Evolutionary conservation across 2,113 vertebrate species (phyloP).

Genomic region (Coptodon rendalli): DNA sequence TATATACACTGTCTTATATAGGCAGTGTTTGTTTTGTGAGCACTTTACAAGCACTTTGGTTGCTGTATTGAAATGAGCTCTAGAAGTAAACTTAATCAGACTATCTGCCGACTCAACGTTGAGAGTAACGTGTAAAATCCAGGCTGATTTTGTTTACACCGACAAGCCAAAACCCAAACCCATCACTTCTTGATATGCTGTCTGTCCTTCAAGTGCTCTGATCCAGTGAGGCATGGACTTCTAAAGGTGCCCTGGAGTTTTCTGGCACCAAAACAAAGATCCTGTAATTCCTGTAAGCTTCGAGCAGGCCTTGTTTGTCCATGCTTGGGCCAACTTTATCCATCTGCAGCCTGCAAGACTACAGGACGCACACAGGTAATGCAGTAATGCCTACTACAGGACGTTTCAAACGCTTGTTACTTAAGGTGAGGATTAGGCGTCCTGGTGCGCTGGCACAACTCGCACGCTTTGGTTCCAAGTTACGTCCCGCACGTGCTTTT

Average conservation of each 20-base stretch:
- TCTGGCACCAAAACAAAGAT: neutral
- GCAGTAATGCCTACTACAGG: neutral
- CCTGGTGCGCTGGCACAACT: neutral
- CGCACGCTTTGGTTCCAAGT: neutral
- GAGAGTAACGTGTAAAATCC: neutral
- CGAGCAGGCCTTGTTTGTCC: neutral
- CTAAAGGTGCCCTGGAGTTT: neutral
- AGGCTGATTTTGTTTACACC: neutral
- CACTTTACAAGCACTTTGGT: neutral
- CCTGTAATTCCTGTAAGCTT: neutral
- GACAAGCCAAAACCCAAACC: neutral
- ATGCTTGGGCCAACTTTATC: neutral
- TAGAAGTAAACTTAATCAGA: rapidly evolving
- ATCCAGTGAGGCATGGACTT: neutral
- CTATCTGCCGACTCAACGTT: neutral
- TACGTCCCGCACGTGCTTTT: neutral
- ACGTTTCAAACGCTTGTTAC: neutral
- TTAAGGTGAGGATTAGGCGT: neutral
- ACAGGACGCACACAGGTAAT: neutral
- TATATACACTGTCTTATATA: neutral
- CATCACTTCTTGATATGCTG: neutral
- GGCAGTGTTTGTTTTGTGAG: neutral
- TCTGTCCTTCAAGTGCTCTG: neutral
- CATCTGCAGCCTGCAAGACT: neutral
- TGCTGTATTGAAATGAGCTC: neutral